Conservation (phyloP, 2,888 invertebrate genomes). For the Volucella bombylans region DNA sequence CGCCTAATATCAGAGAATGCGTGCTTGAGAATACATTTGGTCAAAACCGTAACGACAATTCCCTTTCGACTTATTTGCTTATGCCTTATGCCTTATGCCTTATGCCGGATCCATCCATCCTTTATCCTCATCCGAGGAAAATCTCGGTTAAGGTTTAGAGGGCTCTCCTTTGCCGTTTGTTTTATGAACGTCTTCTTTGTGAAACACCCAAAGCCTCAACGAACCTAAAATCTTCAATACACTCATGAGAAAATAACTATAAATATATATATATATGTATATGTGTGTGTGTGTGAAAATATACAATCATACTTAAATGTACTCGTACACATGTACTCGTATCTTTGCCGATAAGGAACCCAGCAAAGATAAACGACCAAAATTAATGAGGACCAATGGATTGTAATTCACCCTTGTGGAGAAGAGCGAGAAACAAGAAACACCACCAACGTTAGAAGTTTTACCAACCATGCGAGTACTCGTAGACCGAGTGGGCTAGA, state of each 20-base stretch:
- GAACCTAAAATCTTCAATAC: too few species aligned
- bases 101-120: background rate
- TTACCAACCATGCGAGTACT: too few species aligned
- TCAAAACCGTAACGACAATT: constrained; percentile 55
- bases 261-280: too few species aligned
- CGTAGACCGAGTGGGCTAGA: too few species aligned
- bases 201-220: background rate
- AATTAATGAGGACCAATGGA: constrained; percentile 43
- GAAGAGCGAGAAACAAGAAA: background rate
- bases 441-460: background rate
- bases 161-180: too few species aligned
- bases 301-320: too few species aligned
- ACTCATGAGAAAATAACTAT: too few species aligned
- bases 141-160: too few species aligned
- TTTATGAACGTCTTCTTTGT: background rate
- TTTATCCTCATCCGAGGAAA: background rate
- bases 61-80: constrained; percentile 41
- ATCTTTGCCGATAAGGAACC: background rate
- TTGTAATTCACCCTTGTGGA: background rate
- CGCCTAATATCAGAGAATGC: constrained; percentile 48
- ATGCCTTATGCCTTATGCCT: constrained; percentile 6
- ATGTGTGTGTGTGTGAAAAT: too few species aligned
- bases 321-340: background rate
- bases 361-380: constrained; percentile 42
- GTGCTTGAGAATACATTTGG: constrained; percentile 56